Conservation (phyloP, 2,888 invertebrate genomes). For the Allophyes oxyacanthae region DNA sequence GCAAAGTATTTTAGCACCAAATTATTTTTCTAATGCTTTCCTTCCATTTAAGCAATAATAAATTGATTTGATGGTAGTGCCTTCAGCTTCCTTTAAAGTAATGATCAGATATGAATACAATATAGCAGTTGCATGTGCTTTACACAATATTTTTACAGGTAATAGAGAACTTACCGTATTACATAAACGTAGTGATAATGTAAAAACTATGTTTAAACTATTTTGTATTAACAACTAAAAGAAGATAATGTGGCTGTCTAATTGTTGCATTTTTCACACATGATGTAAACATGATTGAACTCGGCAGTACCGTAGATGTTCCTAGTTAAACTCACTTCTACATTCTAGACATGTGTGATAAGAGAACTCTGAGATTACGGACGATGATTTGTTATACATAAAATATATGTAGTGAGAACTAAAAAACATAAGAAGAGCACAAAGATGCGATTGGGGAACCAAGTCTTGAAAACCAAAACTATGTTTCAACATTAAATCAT, state of each 20-base stretch:
- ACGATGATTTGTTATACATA: slow-evolving; percentile 55
- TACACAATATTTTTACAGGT: slow-evolving; percentile 87
- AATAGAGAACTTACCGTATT: slow-evolving; percentile 85
- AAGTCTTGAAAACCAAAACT: slow-evolving; percentile 81
- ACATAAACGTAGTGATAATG: slow-evolving; percentile 83
- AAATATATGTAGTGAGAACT: slow-evolving; percentile 60
- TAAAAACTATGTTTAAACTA: slow-evolving; percentile 80
- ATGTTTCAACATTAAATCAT: slow-evolving; percentile 79
- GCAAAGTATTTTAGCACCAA: slow-evolving; percentile 79
- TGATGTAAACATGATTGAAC: slow-evolving; percentile 70
- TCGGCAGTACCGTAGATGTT: slow-evolving; percentile 79
- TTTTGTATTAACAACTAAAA: slow-evolving; percentile 81
- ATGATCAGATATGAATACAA: slow-evolving; percentile 76
- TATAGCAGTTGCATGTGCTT: slow-evolving; percentile 85
- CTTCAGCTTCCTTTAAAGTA: slow-evolving; percentile 85
- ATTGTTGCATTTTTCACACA: slow-evolving; percentile 86
- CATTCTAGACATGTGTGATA: slow-evolving; percentile 80
- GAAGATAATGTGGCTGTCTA: slow-evolving; percentile 82
- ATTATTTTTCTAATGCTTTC: slow-evolving; percentile 86
- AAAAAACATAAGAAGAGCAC: slow-evolving; percentile 70
- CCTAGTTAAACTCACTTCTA: slow-evolving; percentile 79
- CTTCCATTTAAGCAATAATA: slow-evolving; percentile 85
- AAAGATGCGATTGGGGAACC: slow-evolving; percentile 81
- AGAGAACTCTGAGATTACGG: slow-evolving; percentile 70
- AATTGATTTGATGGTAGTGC: slow-evolving; percentile 86